Base-by-base conservation (phyloP, 1,140 invertebrate species). In the Aphelinus certus region DNA sequence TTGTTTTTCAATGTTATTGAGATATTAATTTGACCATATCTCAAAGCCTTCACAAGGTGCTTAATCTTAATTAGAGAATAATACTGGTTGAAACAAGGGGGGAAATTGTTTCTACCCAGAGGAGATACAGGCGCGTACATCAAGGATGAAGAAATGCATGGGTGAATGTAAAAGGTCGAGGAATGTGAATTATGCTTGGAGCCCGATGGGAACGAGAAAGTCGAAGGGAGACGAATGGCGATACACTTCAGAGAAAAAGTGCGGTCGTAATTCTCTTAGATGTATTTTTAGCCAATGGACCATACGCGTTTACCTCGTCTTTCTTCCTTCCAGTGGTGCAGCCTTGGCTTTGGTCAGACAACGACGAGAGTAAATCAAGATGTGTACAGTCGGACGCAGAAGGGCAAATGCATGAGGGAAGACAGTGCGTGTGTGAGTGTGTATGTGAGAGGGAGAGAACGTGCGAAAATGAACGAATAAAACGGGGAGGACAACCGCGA, bases 241-340 rank as follows among this genome's bases (percentile, higher is more conserved):
- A 73, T 5, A 86, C 73, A 84, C 83, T 83, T 85, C 85, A 76
- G 83, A 85, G 76, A 79, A 83, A 86, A 87, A 86, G 83, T 83
- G 85, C 85, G 85, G 84, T 85, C 84, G 82, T 26, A 26, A 26
- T 86, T 85, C 84, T 83, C 85, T 85, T 82, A 70, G 84, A 84
- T 79, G 84, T 84, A 83, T 26, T 83, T 85, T 83, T 79, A 84
- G 79, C 81, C 83, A 84, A 77, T 49, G 63, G 46, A 69, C 47
- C 48, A 7, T 58, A 70, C 43, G 49, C 47, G 57, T 43, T 42
- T 58, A 4, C n/a, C 42, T 57, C 47, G 3, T 51, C 48, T 70
- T 7, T 42, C 7, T 61, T 61, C 3, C 26, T 69, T 57, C 7
- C 67, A 73, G 53, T 66, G 51, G 56, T 62, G 53, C 43, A 71